Conservation (phyloP, 2,113 vertebrate species). For the Dendrocopos noguchii region DNA sequence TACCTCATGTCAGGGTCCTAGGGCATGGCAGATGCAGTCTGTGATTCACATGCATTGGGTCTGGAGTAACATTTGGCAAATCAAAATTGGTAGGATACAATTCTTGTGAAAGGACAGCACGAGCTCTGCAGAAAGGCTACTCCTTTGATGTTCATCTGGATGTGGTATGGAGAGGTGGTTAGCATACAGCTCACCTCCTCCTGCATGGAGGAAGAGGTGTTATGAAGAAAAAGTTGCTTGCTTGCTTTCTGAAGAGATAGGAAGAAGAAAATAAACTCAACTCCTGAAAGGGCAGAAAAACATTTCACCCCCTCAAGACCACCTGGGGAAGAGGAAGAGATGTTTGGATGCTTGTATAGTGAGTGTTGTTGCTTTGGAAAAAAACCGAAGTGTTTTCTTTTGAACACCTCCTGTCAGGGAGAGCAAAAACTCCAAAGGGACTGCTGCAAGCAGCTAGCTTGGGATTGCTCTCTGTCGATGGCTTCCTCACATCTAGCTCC, state of each 20-base stretch:
- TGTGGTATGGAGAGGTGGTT: accelerated
- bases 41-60: not conserved
- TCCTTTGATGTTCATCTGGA: not conserved
- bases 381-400: constrained; percentile 11
- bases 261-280: not conserved
- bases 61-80: not conserved
- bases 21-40: not conserved
- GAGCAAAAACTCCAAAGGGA: not conserved
- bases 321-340: not conserved
- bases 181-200: not conserved
- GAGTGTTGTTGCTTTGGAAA: not conserved
- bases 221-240: not conserved
- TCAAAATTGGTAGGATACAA: not conserved
- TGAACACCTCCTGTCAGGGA: not conserved
- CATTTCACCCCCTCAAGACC: accelerated
- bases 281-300: not conserved
- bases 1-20: not conserved
- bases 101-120: accelerated
- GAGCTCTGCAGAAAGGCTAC: not conserved
- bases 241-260: not conserved
- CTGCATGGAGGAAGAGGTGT: not conserved
- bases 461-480: not conserved
- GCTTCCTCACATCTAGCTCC: not conserved
- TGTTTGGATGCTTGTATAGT: not conserved
- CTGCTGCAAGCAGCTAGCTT: not conserved